Conservation (phyloP, 2,113 vertebrate species). For the Alethe diademata region DNA sequence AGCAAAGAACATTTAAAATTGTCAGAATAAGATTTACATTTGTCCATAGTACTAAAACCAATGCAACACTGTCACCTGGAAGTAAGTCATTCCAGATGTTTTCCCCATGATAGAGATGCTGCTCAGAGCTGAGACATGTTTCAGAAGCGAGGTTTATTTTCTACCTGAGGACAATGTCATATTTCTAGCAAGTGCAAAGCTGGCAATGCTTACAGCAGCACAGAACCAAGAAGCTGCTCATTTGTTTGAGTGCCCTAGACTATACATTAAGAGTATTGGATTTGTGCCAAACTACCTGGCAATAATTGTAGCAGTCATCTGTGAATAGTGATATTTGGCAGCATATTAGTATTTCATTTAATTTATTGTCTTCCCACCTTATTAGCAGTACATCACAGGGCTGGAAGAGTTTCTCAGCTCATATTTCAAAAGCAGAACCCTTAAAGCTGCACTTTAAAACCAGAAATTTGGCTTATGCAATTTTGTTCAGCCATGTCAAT, state of each 20-base stretch:
- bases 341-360: neutral
- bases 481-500: neutral
- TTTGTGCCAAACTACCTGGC: neutral
- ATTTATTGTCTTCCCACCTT: conserved; percentile 50
- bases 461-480: neutral
- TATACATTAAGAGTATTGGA: neutral
- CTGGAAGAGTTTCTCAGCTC: conserved; percentile 28
- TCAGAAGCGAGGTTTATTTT: neutral
- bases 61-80: neutral
- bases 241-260: neutral
- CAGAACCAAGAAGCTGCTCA: neutral
- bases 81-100: neutral
- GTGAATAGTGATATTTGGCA: conserved; percentile 34
- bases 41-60: neutral
- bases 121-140: neutral
- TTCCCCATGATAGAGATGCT: neutral
- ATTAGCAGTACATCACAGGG: conserved; percentile 39
- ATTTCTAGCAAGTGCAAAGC: neutral
- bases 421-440: conserved; percentile 28
- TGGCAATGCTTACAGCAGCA: neutral
- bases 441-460: conserved; percentile 1
- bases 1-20: neutral
- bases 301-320: conserved; percentile 55
- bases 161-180: neutral
- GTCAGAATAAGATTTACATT: neutral